A percentile compares a stretch with the other conserved stretches of the same genome.
Evolutionary conservation across 1,140 invertebrate genomes (phyloP).

Genomic region (Dendroctonus ponderosae): DNA sequence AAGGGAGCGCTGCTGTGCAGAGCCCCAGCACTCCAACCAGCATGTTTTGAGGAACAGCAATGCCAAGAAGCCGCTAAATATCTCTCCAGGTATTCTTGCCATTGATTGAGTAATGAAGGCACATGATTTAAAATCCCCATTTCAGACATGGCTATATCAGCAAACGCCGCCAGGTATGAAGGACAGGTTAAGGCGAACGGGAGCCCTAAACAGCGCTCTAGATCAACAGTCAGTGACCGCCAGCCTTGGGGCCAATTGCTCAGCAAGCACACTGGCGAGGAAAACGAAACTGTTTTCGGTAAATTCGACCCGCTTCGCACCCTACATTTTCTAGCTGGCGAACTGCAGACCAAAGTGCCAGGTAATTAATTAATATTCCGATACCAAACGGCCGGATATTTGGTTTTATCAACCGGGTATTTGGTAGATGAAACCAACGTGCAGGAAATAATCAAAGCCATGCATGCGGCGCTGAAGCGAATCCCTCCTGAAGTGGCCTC

Average conservation of each 20-base stretch:
- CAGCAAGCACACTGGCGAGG: constrained; percentile 36
- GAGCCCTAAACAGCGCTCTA: constrained; percentile 36
- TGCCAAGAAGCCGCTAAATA: constrained; percentile 29
- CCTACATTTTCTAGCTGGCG: constrained; percentile 47
- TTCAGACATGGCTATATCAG: neutral
- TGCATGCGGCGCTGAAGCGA: constrained; percentile 46
- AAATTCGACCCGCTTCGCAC: constrained; percentile 47
- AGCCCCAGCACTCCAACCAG: too few species aligned
- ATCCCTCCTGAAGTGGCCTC: constrained; percentile 46
- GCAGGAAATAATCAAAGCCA: constrained; percentile 45
- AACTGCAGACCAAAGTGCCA: constrained; percentile 42
- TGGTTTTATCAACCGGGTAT: neutral
- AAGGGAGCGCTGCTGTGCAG: too few species aligned
- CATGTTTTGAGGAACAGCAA: neutral
- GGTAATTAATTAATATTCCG: constrained; percentile 29
- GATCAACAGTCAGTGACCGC: constrained; percentile 31
- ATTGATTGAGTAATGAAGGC: neutral
- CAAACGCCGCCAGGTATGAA: too few species aligned
- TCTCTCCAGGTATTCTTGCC: constrained; percentile 16
- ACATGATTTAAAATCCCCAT: neutral
- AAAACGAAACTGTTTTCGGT: constrained; percentile 43
- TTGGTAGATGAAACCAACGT: constrained; percentile 42
- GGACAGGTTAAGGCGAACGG: too few species aligned
- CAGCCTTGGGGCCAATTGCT: constrained; percentile 46
- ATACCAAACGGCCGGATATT: neutral